A percentile compares a stretch with the other conserved stretches of the same genome.
Conservation (phyloP, 2,113 vertebrate species). For the Vulpes ferrilata region DNA sequence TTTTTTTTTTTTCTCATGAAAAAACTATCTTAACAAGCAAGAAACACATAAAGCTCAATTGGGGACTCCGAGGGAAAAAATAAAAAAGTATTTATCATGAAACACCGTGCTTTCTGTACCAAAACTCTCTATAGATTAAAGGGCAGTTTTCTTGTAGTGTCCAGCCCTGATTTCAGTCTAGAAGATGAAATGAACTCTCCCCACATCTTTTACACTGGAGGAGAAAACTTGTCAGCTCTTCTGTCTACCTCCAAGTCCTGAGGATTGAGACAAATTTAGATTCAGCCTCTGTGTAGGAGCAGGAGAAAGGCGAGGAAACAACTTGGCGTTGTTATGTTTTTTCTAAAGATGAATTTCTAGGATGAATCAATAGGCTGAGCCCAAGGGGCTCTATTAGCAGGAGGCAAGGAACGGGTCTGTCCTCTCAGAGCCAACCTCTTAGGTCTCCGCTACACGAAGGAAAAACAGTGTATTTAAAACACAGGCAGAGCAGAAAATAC, state of each 20-base stretch:
- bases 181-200: background rate
- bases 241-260: background rate
- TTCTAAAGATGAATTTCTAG: background rate
- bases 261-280: background rate
- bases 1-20: background rate
- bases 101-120: too few species aligned
- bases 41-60: background rate
- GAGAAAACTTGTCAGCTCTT: background rate
- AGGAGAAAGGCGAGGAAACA: background rate
- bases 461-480: background rate
- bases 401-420: background rate
- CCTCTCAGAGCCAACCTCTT: background rate
- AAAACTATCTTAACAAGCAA: background rate
- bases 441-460: background rate
- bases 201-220: background rate
- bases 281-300: background rate
- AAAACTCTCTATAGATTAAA: background rate
- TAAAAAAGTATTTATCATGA: background rate
- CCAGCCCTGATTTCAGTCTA: too few species aligned
- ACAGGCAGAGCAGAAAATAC: background rate
- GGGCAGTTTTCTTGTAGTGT: background rate
- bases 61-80: background rate
- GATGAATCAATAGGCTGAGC: background rate
- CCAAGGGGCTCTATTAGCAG: background rate
- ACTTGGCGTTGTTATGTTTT: background rate